Evolutionary conservation across 2,797 vertebrate genomes (phyloP), one percentile per base, ranked within the genome.

Genomic region (Protonibea diacanthus): DNA sequence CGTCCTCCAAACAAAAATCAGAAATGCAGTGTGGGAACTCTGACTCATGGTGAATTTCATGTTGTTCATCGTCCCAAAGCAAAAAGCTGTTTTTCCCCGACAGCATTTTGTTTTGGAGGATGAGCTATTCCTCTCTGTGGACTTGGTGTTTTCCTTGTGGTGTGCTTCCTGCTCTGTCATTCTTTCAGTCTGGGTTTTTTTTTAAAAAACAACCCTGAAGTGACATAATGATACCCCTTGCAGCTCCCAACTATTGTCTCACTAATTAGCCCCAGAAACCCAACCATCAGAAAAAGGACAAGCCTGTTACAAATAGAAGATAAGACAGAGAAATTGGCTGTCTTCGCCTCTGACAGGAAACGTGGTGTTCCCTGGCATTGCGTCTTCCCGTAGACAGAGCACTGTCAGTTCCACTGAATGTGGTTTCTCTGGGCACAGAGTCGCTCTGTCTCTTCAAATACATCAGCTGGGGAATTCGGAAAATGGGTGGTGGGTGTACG

Each of bases 401-500:
- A 18, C 75, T 75, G 88, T 92, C 90, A 83, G 73, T 82, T 81
- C 74, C 66, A 71, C 82, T 86, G 81, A 88, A 63, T 53, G 79
- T 27, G 38, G 72, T 66, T 82, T 89, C 85, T 62, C 71, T 57
- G 60, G 82, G 82, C 87, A 91, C 90, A 90, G 78, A 89, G 86
- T 85, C 75, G 44, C 88, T 89, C 87, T 90, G 93, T 93, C 89
- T 87, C 81, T 85, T 92, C 84, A 77, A 62, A 92, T 92, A 84
- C 79, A 90, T 93, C 89, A 91, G 89, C 88, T 81, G 71, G 86
- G 78, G 89, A 89, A 91, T 91, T 86, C 7, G 29, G 74, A 80
- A 85, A 92, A 81, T 90, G 87, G 81, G 81, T 70, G 53, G 87
- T 85, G 86, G 83, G 89, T 71, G 87, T 76, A 63, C 45, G 66